Conservation (phyloP, 1,140 invertebrate species). For the Diachasmimorpha longicaudata region DNA sequence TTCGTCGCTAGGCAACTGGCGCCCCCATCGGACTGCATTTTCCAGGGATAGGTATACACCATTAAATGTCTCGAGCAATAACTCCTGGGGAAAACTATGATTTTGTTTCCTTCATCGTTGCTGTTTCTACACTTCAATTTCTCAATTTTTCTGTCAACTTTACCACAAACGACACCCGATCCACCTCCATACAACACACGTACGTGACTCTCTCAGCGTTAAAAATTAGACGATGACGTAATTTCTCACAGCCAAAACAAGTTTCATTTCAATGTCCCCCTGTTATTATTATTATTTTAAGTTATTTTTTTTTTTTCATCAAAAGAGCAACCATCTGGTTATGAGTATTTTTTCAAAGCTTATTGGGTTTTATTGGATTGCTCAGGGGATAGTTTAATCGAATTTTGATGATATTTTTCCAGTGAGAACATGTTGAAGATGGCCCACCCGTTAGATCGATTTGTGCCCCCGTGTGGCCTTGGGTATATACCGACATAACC, state of each 20-base stretch:
- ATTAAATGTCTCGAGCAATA: conserved; percentile 9
- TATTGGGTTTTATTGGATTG: not conserved
- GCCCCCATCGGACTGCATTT: conserved; percentile 38
- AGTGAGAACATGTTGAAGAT: not conserved
- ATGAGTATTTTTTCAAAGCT: not conserved
- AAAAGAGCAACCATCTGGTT: not conserved
- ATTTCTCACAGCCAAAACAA: not conserved
- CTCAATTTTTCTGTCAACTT: not conserved
- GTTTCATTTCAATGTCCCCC: not conserved
- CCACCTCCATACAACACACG: not conserved
- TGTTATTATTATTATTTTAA: not conserved
- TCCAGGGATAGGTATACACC: conserved; percentile 12
- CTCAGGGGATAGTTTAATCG: not conserved
- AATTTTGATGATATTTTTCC: not conserved
- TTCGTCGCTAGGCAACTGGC: conserved; percentile 55
- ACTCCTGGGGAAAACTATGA: not conserved
- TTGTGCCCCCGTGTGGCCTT: conserved; percentile 5
- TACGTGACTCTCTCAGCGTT: not conserved
- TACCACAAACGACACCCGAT: not conserved
- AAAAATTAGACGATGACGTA: not conserved
- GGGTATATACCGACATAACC: not conserved
- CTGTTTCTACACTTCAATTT: not conserved
- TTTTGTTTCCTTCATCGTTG: not conserved
- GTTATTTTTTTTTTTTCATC: not conserved
- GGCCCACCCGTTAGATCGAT: conserved; percentile 6